Base-by-base conservation (phyloP, 2,113 vertebrate genomes). In the Gopherus evgoodei region DNA sequence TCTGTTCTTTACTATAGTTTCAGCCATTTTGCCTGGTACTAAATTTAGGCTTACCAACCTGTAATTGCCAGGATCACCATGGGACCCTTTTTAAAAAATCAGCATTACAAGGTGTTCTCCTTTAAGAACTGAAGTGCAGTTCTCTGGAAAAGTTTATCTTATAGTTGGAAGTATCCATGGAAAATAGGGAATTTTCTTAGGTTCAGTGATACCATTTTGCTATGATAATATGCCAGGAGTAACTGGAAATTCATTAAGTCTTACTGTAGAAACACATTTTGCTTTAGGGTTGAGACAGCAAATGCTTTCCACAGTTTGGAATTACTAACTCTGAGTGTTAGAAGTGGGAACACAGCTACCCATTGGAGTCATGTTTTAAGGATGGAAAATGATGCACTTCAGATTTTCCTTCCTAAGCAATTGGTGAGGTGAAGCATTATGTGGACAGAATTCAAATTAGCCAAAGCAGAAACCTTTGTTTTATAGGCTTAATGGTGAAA, bases 221-320 rank as follows among this genome's bases (percentile, higher is more conserved):
- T 69, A 69, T 21, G 65, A 31, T n/a, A 79, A 13, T 80, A 4
- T 86, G 88, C 86, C 25, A 19, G 3, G 72, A 42, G 5, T 53
- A 0, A 80, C 57, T 86, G 31, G 47, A 79, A 75, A 83, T n/a
- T 25, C 13, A 29, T 84, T 81, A 22, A n/a, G 2, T 9, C 25
- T 90, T 81, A 21, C 1, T 31, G 31, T 69, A 65, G 29, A 8
- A 79, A 35, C 38, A 44, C 0, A 11, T 62, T 86, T 50, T 31
- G 0, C 16, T 12, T 38, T 38, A 75, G 53, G 1, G 1, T 44
- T 44, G 24, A 72, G 44, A 52, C 11, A 86, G 35, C 52, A 88
- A 24, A 29, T 53, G 8, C 5, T 50, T 69, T 31, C 86, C 0
- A 0, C 21, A 11, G 6, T 53, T 82, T 44, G 47, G 56, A 76